Evolutionary conservation across 2,113 vertebrate genomes (phyloP).

Genomic region (Pseudopodoces humilis): DNA sequence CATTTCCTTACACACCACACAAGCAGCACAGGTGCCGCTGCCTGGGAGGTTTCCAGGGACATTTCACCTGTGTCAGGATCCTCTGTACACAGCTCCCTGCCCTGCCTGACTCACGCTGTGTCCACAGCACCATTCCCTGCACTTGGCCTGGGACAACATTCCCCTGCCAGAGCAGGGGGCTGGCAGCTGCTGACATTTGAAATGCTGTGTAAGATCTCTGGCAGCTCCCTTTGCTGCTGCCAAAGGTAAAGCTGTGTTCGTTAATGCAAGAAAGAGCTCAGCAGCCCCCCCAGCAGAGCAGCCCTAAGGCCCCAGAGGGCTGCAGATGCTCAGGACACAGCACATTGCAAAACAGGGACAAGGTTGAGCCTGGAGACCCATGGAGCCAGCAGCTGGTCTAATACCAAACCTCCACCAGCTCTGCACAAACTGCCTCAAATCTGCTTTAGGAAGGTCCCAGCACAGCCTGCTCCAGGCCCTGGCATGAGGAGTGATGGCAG

Average conservation of each 20-base stretch:
- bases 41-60: not conserved
- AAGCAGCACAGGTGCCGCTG: not conserved
- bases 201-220: not conserved
- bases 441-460: not conserved
- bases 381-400: not conserved
- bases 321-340: not conserved
- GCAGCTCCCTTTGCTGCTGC: slow-evolving; percentile 8
- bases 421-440: not conserved
- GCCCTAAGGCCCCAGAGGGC: not conserved
- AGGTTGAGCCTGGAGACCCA: not conserved
- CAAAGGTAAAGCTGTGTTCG: slow-evolving; percentile 26
- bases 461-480: not conserved
- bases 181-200: slow-evolving; percentile 52
- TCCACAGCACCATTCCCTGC: not conserved
- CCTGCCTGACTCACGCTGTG: not conserved
- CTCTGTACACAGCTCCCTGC: not conserved
- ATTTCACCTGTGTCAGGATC: not conserved
- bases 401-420: not conserved
- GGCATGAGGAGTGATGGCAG: rapidly evolving
- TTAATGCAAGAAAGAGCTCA: not conserved
- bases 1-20: not conserved
- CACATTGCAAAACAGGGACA: not conserved
- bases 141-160: not conserved
- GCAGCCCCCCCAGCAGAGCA: not conserved
- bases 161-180: not conserved